Conservation (phyloP, 2,113 vertebrate genomes). For the Phyllostomus discolor region DNA sequence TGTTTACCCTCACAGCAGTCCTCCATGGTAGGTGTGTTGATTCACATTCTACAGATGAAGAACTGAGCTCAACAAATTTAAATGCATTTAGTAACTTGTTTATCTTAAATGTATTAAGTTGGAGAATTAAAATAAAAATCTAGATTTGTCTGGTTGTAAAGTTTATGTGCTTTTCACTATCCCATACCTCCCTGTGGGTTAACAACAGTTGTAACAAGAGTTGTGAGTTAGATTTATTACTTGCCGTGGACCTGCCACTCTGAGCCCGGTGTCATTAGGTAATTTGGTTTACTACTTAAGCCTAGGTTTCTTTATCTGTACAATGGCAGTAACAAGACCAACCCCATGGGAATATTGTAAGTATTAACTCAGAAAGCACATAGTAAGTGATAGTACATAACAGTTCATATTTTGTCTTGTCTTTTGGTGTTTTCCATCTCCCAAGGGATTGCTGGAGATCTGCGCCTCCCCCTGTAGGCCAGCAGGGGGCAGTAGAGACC, state of each 20-base stretch:
- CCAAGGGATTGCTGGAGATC: not conserved
- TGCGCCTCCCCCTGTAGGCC: not conserved
- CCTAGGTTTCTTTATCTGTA: not conserved
- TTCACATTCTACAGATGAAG: not conserved
- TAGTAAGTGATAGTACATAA: not conserved
- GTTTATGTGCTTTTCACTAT: not conserved
- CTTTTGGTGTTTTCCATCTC: not conserved
- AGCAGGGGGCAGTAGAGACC: constrained; percentile 59
- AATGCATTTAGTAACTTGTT: not conserved
- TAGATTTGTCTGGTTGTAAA: not conserved
- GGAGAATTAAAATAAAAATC: not conserved
- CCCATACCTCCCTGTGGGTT: not conserved
- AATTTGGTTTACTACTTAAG: not conserved
- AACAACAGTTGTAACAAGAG: not conserved
- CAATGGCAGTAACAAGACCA: not conserved
- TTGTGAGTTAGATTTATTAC: not conserved
- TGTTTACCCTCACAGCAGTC: not conserved
- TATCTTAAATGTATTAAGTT: not conserved
- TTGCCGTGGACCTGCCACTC: not conserved
- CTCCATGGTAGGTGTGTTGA: not conserved
- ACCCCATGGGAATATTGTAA: not conserved
- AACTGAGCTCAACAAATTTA: not conserved
- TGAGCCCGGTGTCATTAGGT: not conserved
- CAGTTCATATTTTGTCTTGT: not conserved
- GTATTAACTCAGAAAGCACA: not conserved